Conservation (phyloP, 2,113 vertebrate species). For the Channa argus region DNA sequence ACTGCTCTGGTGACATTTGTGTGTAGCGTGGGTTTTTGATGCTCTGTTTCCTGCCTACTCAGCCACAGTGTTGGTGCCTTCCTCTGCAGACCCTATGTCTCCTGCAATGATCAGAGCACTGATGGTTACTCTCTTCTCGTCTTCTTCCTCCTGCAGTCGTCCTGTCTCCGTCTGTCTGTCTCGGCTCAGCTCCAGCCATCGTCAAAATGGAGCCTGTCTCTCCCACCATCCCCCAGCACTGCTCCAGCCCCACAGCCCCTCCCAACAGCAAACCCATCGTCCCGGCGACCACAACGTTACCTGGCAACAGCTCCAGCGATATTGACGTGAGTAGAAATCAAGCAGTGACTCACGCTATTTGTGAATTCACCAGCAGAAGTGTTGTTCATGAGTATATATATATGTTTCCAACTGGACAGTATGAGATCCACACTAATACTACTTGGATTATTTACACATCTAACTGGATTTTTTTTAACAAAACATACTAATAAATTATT, state of each 20-base stretch:
- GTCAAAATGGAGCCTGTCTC: conserved; percentile 86
- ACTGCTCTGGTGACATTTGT: too few relatives aligned
- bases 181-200: conserved; percentile 81
- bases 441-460: too few relatives aligned
- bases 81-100: neutral
- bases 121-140: neutral
- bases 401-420: too few relatives aligned
- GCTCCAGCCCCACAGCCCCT: conserved; percentile 63
- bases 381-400: too few relatives aligned
- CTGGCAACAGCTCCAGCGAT: conserved; percentile 76
- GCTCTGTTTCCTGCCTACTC: too few relatives aligned
- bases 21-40: too few relatives aligned
- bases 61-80: too few relatives aligned
- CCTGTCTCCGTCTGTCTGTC: conserved; percentile 84
- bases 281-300: conserved; percentile 80
- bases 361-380: fast-evolving
- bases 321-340: conserved; percentile 83
- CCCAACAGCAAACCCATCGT: conserved; percentile 86
- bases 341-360: neutral
- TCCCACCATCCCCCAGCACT: conserved; percentile 70
- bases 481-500: too few relatives aligned
- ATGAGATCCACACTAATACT: too few relatives aligned
- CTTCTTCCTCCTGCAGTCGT: conserved; percentile 73
- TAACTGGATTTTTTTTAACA: too few relatives aligned
- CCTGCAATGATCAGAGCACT: neutral